phyloP scores from a whole-genome alignment of 2,797 vertebrate genomes.

The Tenualosa thibaudeaui region DNA sequence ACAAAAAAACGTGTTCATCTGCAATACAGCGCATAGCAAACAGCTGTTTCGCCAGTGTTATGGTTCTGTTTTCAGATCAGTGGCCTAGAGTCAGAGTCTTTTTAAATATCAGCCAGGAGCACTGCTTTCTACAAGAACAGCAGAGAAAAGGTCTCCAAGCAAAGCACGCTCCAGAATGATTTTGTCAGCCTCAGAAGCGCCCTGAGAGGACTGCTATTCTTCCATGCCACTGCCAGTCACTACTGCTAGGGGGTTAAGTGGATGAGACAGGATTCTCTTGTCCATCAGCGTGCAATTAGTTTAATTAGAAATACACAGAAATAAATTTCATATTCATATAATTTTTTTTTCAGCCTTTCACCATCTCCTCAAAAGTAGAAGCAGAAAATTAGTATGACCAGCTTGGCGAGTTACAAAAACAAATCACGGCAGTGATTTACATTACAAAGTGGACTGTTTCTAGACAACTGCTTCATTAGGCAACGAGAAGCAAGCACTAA shows the following conservation, averaged over 20 bases:
- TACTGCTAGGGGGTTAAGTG: constrained; percentile 53
- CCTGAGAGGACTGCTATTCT: constrained; percentile 37
- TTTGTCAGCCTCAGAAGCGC: constrained; percentile 44
- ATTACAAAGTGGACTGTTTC: constrained; percentile 82
- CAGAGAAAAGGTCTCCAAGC: constrained; percentile 43
- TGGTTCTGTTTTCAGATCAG: neutral
- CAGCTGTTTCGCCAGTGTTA: neutral
- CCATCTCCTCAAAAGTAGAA: constrained; percentile 54
- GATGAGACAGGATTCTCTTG: constrained; percentile 52
- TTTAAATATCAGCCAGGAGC: constrained; percentile 30
- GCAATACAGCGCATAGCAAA: neutral
- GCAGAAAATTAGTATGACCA: constrained; percentile 60
- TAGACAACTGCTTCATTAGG: constrained; percentile 90
- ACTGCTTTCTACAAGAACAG: constrained; percentile 35
- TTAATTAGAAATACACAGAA: constrained; percentile 50
- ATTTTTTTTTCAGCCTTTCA: constrained; percentile 39
- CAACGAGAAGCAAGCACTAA: constrained; percentile 81
- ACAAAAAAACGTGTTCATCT: neutral
- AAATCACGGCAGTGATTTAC: constrained; percentile 75
- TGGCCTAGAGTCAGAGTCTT: neutral
- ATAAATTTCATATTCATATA: constrained; percentile 43
- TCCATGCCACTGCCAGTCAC: constrained; percentile 40
- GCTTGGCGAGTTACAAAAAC: constrained; percentile 60
- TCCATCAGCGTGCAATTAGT: constrained; percentile 49
- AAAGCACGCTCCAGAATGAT: constrained; percentile 40